Base-by-base conservation (phyloP, 1,140 invertebrate genomes). In the Pemphigus obesinymphae region DNA sequence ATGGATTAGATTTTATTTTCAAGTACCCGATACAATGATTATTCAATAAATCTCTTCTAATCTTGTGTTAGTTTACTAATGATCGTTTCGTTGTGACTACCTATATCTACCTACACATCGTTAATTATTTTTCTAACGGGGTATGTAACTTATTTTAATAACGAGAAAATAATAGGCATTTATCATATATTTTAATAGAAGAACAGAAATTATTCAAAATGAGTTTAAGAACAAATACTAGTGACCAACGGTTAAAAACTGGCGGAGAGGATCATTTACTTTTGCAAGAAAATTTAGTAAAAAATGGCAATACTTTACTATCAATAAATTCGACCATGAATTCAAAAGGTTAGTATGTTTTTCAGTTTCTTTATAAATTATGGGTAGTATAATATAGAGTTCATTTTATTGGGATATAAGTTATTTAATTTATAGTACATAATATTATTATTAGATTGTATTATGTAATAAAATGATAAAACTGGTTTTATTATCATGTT, bases 321-420 rank as follows among this genome's bases (percentile, higher is more conserved):
- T 43, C 76, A 11, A 61, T 61, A 31, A 61, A 55, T 63, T 78
- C 73, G 8, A 80, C 76, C 4, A 43, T 58, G 34, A 63, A 45
- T 80, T 80, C 76, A n/a, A 80, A 80, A 80, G 76, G 76, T 80
- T 34, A 80, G 26, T 43, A 43, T 55, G 3, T 34, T 75, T 53
- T 75, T 50, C 5, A 75, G n/a, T 31, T 53, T 45, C 1, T 31
- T 20, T n/a, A 1, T 50, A 10, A 13, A n/a, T 34, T n/a, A n/a
- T n/a, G n/a, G n/a, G n/a, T n/a, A n/a, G n/a, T n/a, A n/a, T n/a
- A n/a, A n/a, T n/a, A n/a, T n/a, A n/a, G n/a, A n/a, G n/a, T n/a
- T n/a, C n/a, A n/a, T n/a, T n/a, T n/a, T n/a, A n/a, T n/a, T n/a
- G n/a, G n/a, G n/a, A n/a, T n/a, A n/a, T n/a, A n/a, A n/a, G n/a